Base-by-base conservation (phyloP, 1,140 invertebrate species). In the Drosophila kepulauana region DNA sequence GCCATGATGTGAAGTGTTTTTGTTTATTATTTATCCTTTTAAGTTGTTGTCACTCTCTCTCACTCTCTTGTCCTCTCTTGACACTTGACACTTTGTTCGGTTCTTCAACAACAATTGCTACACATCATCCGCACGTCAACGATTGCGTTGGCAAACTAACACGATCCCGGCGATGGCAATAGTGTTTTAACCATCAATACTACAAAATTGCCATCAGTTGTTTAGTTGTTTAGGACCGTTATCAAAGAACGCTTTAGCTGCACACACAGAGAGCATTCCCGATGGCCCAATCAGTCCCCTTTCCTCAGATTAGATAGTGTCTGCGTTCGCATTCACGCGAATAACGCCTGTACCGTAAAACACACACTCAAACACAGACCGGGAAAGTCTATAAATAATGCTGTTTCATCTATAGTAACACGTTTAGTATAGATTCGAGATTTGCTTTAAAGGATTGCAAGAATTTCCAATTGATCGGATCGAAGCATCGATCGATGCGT, bases 111-210 rank as follows among this genome's bases (percentile, higher is more conserved):
- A 38, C 35, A 58, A 65, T 25, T 25, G 20, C 20, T 25, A 25
- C 75, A 52, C 78, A 81, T 86, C 86, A 86, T 81, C 82, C 78
- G 82, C 67, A 72, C 74, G 43, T 77, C 69, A 72, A 68, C 73
- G 67, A 79, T 48, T 66, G 65, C 74, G 77, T 62, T 88, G 69
- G 70, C 84, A 84, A 81, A 88, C 84, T 88, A 89, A 89, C 52
- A 16, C 63, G 70, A 88, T 84, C 78, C 51, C 70, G 67, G 13
- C 43, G 77, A 51, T 64, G 70, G 84, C 71, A 80, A 74, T 71
- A 79, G 64, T 61, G 77, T 88, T 88, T 88, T 88, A 88, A 88
- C 84, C 85, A 84, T 82, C 82, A 87, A 87, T 86, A 82, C 66
- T 76, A 61, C 64, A 66, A 25, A 25, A 72, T 80, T 52, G 59